Percentiles rank a stretch among this genome's conserved stretches.
Conservation (phyloP, 2,113 vertebrate genomes). For the Melanotaenia duboulayi region DNA sequence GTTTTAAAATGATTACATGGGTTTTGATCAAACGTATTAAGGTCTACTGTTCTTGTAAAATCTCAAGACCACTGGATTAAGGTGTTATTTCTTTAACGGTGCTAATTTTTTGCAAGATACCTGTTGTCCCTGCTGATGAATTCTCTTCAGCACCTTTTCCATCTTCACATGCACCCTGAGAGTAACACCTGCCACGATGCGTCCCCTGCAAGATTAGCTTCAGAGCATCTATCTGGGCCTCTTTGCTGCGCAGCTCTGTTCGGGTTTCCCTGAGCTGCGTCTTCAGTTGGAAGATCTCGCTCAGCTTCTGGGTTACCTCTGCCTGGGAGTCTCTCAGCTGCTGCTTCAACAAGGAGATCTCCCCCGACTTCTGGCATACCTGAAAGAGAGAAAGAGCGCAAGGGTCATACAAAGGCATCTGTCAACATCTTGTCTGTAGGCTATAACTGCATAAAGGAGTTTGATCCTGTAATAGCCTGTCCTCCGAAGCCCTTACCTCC, state of each 20-base stretch:
- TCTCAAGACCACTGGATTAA: not conserved
- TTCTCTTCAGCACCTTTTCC: slow-evolving; percentile 67
- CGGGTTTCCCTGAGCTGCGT: slow-evolving; percentile 90
- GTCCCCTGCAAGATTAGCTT: slow-evolving; percentile 82
- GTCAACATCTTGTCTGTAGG: slow-evolving; percentile 1
- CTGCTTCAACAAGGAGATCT: slow-evolving; percentile 96
- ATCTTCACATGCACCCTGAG: slow-evolving; percentile 72
- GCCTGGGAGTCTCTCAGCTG: slow-evolving; percentile 95
- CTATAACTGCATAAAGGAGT: slow-evolving; percentile 24
- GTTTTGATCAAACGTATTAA: too few relatives aligned
- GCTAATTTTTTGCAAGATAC: slow-evolving; percentile 14
- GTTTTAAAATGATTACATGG: too few relatives aligned
- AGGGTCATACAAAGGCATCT: not conserved
- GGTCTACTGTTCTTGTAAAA: not conserved
- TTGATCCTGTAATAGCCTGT: not conserved
- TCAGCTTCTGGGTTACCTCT: slow-evolving; percentile 93
- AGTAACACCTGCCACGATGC: slow-evolving; percentile 56
- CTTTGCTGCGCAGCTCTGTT: slow-evolving; percentile 84
- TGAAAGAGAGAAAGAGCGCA: slow-evolving; percentile 48
- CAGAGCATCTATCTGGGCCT: slow-evolving; percentile 87
- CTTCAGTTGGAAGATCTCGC: slow-evolving; percentile 95
- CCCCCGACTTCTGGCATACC: slow-evolving; percentile 97
- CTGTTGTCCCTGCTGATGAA: slow-evolving; percentile 43
- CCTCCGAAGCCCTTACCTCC: slow-evolving; percentile 84
- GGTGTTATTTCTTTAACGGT: too few relatives aligned